These are phyloP conservation scores for Hipposideros armiger DNA, from an alignment of 2,113 vertebrate species.

Conservation along the genomic window DNA sequence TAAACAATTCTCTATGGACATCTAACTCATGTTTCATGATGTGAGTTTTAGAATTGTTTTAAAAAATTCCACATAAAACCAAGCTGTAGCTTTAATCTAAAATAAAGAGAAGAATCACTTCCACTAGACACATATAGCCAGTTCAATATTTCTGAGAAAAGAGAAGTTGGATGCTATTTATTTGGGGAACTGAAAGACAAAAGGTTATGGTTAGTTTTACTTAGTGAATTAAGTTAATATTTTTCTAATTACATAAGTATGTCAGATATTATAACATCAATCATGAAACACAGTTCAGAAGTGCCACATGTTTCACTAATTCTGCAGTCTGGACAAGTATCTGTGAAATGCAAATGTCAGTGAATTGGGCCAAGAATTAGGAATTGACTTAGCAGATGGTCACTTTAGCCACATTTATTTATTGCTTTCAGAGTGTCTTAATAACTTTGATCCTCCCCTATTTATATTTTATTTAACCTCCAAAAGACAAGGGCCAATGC, in stretches of 20 bases:
- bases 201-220: slow-evolving; percentile 34
- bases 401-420: neutral
- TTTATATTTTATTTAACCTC: slow-evolving; percentile 52
- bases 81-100: slow-evolving; percentile 38
- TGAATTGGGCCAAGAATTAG: neutral
- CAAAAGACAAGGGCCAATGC: neutral
- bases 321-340: neutral
- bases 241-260: neutral
- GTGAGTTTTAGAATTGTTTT: slow-evolving; percentile 70
- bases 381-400: neutral
- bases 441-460: neutral
- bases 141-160: slow-evolving; percentile 27
- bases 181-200: neutral
- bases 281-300: neutral
- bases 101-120: slow-evolving; percentile 59
- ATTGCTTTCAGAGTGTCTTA: slow-evolving; percentile 8
- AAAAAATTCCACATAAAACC: slow-evolving; percentile 62
- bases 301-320: neutral
- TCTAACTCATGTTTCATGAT: slow-evolving; percentile 60
- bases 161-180: neutral
- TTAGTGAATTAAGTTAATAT: neutral
- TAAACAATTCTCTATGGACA: slow-evolving; percentile 57
- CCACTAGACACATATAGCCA: slow-evolving; percentile 24
- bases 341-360: neutral
- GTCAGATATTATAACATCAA: neutral